phyloP scores from a whole-genome alignment of 2,113 vertebrate species.

The Neopipo cinnamomea region DNA sequence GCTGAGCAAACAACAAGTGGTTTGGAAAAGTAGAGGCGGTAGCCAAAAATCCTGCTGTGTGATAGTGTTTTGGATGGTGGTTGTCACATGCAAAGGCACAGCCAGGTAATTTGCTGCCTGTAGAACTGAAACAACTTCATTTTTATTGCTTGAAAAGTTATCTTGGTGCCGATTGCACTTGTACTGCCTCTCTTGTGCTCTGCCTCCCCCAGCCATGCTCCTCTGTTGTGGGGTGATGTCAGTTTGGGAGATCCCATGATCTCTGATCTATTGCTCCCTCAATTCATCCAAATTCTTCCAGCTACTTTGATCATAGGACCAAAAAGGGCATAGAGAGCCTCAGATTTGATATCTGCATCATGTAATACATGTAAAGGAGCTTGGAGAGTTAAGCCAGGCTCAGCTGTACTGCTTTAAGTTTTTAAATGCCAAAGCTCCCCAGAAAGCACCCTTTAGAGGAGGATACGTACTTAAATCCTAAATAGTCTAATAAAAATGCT shows the following conservation, averaged over 20 bases:
- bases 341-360: background rate
- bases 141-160: conserved; percentile 41
- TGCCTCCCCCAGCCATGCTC: fast-evolving
- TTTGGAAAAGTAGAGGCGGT: conserved; percentile 2
- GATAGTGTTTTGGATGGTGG: background rate
- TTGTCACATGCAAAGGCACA: background rate
- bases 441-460: conserved; percentile 13
- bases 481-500: conserved; percentile 25
- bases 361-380: background rate
- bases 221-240: background rate
- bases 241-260: background rate
- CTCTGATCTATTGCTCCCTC: background rate
- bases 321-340: background rate
- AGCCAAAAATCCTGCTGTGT: background rate
- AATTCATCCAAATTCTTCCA: background rate
- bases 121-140: conserved; percentile 34
- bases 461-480: conserved; percentile 34
- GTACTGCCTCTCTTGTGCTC: background rate
- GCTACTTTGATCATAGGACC: background rate
- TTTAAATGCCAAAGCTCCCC: conserved; percentile 4
- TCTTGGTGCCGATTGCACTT: background rate
- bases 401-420: conserved; percentile 25
- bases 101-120: conserved; percentile 56
- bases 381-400: background rate
- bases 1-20: conserved; percentile 21